Base-by-base conservation (phyloP, 2,797 vertebrate species). In the Scolopax rusticola region DNA sequence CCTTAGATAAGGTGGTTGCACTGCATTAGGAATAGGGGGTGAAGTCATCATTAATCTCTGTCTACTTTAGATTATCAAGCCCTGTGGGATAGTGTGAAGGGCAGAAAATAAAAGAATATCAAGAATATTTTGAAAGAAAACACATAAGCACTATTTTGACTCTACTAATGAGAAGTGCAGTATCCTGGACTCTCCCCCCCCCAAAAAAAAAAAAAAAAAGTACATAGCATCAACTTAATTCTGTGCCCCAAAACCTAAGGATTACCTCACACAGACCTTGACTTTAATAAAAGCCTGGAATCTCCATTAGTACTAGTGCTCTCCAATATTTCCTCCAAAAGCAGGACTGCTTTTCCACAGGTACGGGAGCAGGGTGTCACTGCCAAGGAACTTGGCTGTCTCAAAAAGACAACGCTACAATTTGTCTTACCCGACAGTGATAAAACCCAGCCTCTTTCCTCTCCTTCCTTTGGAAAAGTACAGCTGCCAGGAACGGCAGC, bases 391-490 rank as follows among this genome's bases (percentile, higher is more conserved):
- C 6, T 41, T 41, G 41, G 15, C 16, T 14, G 5, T 3, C 80
- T 6, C 33, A 21, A 21, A 21, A 51, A 30, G 54, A 14, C 74
- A 38, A 48, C 2, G 0, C 33, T 14, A 8, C 5, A 0, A 3
- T 9, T 36, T 48, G 75, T 47, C 45, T 98, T 98, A 98, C 98
- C 98, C 11, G 57, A 63, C 85, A 54, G 6, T 65, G 96, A 25
- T 14, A 83, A 79, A 95, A 47, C 9, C 89, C 97, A 1, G 84
- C 74, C n/a, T 86, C 93, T 12, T 68, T 97, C 88, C 95, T 97
- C 67, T 98, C 97, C 91, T 70, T 97, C 88, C 89, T 95, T 8
- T 96, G 96, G 92, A 97, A 95, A 4, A 97, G 93, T 63, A 96
- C 89, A 0, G 97, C 96, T 20, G 97, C 96, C 89, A 96, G 45